Percentiles rank a stretch among this genome's conserved stretches.
Evolutionary conservation across 2,797 vertebrate species (phyloP).

Genomic region (Sebastes diploproa): DNA sequence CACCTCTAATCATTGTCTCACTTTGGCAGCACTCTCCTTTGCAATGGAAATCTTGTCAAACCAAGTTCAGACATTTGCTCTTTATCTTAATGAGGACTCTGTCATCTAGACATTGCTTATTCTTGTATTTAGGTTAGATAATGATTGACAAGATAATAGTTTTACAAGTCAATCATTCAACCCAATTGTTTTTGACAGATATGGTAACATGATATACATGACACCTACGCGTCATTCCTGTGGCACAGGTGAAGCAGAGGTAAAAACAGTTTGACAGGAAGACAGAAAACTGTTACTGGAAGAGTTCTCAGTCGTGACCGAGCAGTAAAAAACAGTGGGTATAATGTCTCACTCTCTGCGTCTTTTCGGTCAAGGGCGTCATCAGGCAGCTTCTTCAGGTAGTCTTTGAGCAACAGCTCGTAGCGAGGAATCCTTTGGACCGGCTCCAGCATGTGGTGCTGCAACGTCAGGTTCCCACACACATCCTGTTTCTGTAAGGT

Average conservation of each 20-base stretch:
- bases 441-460: conserved; percentile 98
- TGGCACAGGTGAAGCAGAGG: background rate
- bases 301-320: background rate
- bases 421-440: conserved; percentile 98
- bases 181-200: background rate
- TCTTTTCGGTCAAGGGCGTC: conserved; percentile 91
- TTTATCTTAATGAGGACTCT: background rate
- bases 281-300: background rate
- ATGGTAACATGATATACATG: background rate
- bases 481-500: conserved; percentile 90
- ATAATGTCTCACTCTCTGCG: conserved; percentile 88
- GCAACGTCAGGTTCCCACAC: conserved; percentile 94
- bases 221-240: background rate
- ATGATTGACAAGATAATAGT: background rate
- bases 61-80: background rate
- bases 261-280: background rate
- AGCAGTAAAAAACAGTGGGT: background rate
- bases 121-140: background rate
- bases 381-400: conserved; percentile 93
- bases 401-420: conserved; percentile 94
- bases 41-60: background rate
- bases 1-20: background rate
- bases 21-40: background rate
- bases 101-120: background rate
- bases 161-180: background rate